Base-by-base conservation (phyloP, 2,888 invertebrate species). In the Pachydiplax longipennis region DNA sequence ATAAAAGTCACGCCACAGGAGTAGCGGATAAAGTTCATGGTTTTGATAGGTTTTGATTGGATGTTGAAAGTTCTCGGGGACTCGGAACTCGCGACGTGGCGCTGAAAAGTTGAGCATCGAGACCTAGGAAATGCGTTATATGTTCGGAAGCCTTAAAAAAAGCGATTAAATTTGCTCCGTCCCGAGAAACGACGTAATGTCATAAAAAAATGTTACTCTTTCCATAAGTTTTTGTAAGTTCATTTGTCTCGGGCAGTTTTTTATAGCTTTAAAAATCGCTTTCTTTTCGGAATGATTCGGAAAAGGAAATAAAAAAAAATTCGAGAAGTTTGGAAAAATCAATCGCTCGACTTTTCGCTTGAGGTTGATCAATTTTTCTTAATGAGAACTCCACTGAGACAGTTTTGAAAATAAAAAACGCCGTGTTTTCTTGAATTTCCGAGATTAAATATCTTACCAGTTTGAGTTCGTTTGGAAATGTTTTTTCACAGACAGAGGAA, bases 11-110 rank as follows among this genome's bases (percentile, higher is more conserved):
- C 80, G 37, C 31, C 12, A 80, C 37, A 81, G 22, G 37, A 81
- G n/a, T 40, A 31, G 81, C 81, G 35, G 22, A 6, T 40, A 18
- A 81, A 81, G 81, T 81, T 81, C 81, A n/a, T 87, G 87, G 12
- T 65, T 87, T 87, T 87, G 87, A 87, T 87, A 65, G 87, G 87
- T 87, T 61, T 31, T 87, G 87, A 87, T 87, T 87, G 87, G 87
- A 65, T 65, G 61, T 65, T 87, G 61, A 87, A 87, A 87, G 61
- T 87, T 61, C 25, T 37, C 37, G n/a, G 58, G 18, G 35, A 58
- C 31, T n/a, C n/a, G 48, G 87, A 87, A 1, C 35, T 37, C 37
- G 40, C 37, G 25, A 10, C 35, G 13, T 22, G n/a, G 18, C 37
- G 12, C 61, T 22, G 87, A 22, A 61, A n/a, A 22, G 61, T 31